phyloP scores from a whole-genome alignment of 2,113 vertebrate genomes.

The Murina feae region DNA sequence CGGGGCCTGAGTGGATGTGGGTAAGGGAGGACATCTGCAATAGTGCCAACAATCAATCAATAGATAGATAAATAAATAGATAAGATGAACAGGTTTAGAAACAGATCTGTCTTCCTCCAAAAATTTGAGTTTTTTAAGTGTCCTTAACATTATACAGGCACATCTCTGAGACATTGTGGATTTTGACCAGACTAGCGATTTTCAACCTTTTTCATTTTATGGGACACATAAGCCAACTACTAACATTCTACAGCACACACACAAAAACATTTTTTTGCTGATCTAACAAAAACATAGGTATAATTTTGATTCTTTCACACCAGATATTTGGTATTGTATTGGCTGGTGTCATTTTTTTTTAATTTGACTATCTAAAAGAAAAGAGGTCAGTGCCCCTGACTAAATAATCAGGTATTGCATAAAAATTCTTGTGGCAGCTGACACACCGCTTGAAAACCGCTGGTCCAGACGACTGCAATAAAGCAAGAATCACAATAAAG shows the following conservation, averaged over 20 bases:
- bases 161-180: not conserved
- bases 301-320: not conserved
- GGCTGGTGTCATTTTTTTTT: not conserved
- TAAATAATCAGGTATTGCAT: not conserved
- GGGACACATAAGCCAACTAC: not conserved
- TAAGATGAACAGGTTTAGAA: not conserved
- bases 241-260: not conserved
- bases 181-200: not conserved
- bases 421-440: not conserved
- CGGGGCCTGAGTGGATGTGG: not conserved
- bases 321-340: not conserved
- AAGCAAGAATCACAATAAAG: not conserved
- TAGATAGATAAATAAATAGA: not conserved
- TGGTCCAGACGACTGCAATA: not conserved
- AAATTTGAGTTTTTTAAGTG: not conserved
- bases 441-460: not conserved
- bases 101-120: not conserved
- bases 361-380: not conserved
- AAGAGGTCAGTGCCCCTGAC: not conserved
- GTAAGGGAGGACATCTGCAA: not conserved
- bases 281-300: not conserved
- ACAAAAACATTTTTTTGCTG: not conserved
- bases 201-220: not conserved
- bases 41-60: not conserved
- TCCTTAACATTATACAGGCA: not conserved